Conservation (phyloP, 1,140 invertebrate species). For the Lerema accius region DNA sequence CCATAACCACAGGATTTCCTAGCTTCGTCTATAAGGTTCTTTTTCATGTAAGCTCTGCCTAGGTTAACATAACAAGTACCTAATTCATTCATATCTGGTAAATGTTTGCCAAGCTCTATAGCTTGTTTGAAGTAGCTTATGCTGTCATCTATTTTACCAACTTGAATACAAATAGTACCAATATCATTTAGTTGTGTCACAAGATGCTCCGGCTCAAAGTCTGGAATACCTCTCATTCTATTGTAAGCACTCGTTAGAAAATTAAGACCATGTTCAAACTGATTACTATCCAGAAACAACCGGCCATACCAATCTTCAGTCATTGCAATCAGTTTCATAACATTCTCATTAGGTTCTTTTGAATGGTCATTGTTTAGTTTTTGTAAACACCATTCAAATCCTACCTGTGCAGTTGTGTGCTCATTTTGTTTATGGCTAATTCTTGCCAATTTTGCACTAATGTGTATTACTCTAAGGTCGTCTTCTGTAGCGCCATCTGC, state of each 20-base stretch:
- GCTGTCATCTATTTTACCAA: constrained; percentile 87
- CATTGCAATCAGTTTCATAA: constrained; percentile 86
- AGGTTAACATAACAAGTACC: constrained; percentile 92
- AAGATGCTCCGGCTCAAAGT: constrained; percentile 87
- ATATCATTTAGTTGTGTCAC: constrained; percentile 93
- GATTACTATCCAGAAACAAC: constrained; percentile 86
- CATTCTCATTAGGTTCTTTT: constrained; percentile 81
- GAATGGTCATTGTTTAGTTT: constrained; percentile 85
- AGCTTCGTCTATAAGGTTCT: constrained; percentile 87
- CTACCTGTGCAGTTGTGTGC: constrained; percentile 86
- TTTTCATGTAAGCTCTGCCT: constrained; percentile 90
- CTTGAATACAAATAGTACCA: constrained; percentile 88
- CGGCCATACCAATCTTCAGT: constrained; percentile 92
- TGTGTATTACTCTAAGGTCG: constrained; percentile 87
- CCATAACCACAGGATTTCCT: constrained; percentile 88
- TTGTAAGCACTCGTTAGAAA: constrained; percentile 88
- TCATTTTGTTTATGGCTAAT: constrained; percentile 86
- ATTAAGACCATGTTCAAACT: constrained; percentile 85
- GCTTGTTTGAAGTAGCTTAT: constrained; percentile 89
- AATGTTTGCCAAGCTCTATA: constrained; percentile 85
- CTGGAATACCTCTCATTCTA: constrained; percentile 86
- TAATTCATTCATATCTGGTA: constrained; percentile 86
- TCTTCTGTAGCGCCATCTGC: constrained; percentile 86
- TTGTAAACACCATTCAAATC: constrained; percentile 90
- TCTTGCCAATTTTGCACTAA: constrained; percentile 89